Percentiles rank a stretch among this genome's conserved stretches.
Conservation (phyloP, 2,113 vertebrate genomes). For the Danionella cerebrum region DNA sequence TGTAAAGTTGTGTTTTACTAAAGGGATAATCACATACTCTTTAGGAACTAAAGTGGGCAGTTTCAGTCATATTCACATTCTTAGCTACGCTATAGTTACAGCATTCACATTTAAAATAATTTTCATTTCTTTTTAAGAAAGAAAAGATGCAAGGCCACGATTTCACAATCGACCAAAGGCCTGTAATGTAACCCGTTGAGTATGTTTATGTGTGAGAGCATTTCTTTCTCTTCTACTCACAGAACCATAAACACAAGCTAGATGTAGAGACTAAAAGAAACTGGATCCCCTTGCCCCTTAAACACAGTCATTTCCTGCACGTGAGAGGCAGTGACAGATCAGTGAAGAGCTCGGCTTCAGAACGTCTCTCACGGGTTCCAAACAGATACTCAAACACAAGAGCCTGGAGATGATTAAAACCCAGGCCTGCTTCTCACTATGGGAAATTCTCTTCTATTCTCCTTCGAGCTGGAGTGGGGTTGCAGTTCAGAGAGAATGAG, state of each 20-base stretch:
- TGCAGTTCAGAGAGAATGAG: slow-evolving; percentile 46
- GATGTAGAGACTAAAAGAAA: slow-evolving; percentile 65
- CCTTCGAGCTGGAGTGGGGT: slow-evolving; percentile 43
- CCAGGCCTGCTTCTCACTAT: slow-evolving; percentile 52
- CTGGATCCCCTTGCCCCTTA: slow-evolving; percentile 57
- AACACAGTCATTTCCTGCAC: slow-evolving; percentile 67
- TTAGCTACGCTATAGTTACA: too few species aligned
- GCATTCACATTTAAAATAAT: too few species aligned
- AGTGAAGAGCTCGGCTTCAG: slow-evolving; percentile 54
- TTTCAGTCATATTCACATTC: too few species aligned
- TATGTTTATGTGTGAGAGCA: too few species aligned
- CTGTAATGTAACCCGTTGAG: too few species aligned
- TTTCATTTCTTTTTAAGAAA: too few species aligned
- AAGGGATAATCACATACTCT: too few species aligned
- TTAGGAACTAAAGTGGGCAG: too few species aligned
- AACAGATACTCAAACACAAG: slow-evolving; percentile 47
- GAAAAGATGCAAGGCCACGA: slow-evolving; percentile 38
- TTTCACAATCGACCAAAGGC: slow-evolving; percentile 24
- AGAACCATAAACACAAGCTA: slow-evolving; percentile 62
- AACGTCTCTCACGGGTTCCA: slow-evolving; percentile 46
- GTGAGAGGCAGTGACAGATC: slow-evolving; percentile 65
- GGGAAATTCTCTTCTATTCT: slow-evolving; percentile 56
- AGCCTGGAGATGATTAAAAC: slow-evolving; percentile 72
- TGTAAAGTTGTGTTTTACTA: too few species aligned
- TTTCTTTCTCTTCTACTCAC: slow-evolving; percentile 48